phyloP scores from a whole-genome alignment of 2,888 invertebrate genomes.

The Drosophila ezoana region DNA sequence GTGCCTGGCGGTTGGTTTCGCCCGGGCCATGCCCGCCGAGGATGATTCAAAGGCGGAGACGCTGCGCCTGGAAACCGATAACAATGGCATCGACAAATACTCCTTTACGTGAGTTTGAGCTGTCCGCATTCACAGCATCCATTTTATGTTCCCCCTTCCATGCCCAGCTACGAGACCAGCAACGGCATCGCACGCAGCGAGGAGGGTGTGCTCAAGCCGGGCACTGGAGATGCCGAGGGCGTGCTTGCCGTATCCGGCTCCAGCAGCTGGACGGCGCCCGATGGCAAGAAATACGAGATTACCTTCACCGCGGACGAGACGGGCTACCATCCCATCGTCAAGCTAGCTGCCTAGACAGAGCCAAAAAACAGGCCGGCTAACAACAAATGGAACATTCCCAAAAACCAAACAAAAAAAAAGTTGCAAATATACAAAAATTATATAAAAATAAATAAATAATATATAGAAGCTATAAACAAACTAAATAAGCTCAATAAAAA shows the following conservation, averaged over 20 bases:
- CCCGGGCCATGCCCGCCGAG: slow-evolving; percentile 46
- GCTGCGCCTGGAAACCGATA: slow-evolving; percentile 84
- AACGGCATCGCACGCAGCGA: slow-evolving; percentile 85
- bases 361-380: too few relatives aligned
- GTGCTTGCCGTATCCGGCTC: slow-evolving; percentile 87
- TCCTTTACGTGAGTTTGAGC: slow-evolving; percentile 86
- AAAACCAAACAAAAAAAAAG: slow-evolving; percentile 10
- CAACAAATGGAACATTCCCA: slow-evolving; percentile 27
- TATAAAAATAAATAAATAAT: neutral
- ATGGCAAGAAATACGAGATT: slow-evolving; percentile 85
- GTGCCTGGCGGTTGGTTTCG: slow-evolving; percentile 31
- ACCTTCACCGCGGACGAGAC: slow-evolving; percentile 86
- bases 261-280: slow-evolving; percentile 87
- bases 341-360: slow-evolving; percentile 68
- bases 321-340: slow-evolving; percentile 86
- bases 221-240: slow-evolving; percentile 83
- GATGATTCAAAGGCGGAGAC: slow-evolving; percentile 74
- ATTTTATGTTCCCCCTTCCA: neutral
- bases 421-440: neutral
- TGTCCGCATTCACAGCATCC: too few relatives aligned
- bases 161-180: slow-evolving; percentile 85
- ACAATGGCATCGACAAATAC: slow-evolving; percentile 87
- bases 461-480: neutral
- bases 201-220: slow-evolving; percentile 83
- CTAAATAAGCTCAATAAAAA: neutral